Evolutionary conservation across 2,113 vertebrate genomes (phyloP).

Genomic region (Eulemur macaco): DNA sequence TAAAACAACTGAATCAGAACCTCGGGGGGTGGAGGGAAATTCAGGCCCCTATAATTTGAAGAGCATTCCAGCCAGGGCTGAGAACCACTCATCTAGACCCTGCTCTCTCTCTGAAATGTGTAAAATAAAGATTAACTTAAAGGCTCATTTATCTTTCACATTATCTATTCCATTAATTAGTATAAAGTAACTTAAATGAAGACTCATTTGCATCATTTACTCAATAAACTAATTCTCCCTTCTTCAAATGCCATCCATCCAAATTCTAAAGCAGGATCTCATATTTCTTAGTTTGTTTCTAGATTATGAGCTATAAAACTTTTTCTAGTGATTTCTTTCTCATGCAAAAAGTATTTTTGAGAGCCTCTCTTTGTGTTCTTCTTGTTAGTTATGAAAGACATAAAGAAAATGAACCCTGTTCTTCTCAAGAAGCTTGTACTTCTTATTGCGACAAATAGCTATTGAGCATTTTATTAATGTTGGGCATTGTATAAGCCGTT

Average conservation of each 20-base stretch:
- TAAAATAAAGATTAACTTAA: constrained; percentile 14
- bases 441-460: background rate
- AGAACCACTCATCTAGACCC: background rate
- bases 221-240: background rate
- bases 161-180: background rate
- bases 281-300: background rate
- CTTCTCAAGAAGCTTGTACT: background rate
- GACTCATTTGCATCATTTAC: background rate
- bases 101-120: background rate
- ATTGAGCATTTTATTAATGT: background rate
- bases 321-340: background rate
- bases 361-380: background rate
- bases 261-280: background rate
- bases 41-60: background rate
- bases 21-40: background rate
- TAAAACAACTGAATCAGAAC: background rate
- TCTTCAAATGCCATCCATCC: background rate
- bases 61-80: background rate
- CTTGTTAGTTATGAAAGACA: background rate
- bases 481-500: background rate
- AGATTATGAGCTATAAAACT: background rate
- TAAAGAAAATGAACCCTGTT: background rate
- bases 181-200: constrained; percentile 43
- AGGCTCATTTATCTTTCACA: background rate
- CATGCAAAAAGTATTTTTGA: constrained; percentile 10